phyloP scores from a whole-genome alignment of 2,113 vertebrate genomes.

The Hypomesus transpacificus region DNA sequence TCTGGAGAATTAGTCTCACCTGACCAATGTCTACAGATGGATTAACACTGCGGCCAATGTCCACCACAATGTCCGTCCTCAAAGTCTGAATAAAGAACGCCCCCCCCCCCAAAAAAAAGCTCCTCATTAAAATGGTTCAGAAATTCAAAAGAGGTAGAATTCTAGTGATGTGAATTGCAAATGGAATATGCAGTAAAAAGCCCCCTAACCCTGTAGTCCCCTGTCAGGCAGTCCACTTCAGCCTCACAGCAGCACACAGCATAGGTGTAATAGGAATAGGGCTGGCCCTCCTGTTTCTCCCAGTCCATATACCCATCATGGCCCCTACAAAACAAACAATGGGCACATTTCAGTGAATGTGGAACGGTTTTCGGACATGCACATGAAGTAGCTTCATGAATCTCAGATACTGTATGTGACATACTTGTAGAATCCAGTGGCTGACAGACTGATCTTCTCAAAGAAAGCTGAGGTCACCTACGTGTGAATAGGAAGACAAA shows the following conservation, averaged over 20 bases:
- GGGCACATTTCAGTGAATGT: no score
- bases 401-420: no score
- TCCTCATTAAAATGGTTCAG: background rate
- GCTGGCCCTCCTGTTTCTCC: slow-evolving; percentile 80
- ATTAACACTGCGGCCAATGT: slow-evolving; percentile 81
- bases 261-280: slow-evolving; percentile 78
- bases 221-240: slow-evolving; percentile 88
- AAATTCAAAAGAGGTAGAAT: background rate
- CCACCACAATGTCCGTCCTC: slow-evolving; percentile 79
- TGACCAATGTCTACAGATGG: slow-evolving; percentile 87
- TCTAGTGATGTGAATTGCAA: background rate
- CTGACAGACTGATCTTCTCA: slow-evolving; percentile 81
- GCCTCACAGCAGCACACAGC: slow-evolving; percentile 84
- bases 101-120: background rate
- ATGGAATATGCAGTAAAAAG: background rate
- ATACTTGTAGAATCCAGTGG: slow-evolving; percentile 87
- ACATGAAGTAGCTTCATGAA: no score
- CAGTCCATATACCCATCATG: slow-evolving; percentile 78
- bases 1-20: slow-evolving; percentile 57
- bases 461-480: slow-evolving; percentile 77
- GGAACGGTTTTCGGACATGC: no score
- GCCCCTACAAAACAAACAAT: slow-evolving; percentile 64
- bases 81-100: slow-evolving; percentile 68
- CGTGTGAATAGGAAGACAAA: background rate
- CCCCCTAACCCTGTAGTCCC: slow-evolving; percentile 83